These are phyloP conservation scores for Ferdinandea cuprea DNA, from an alignment of 2,888 invertebrate species.

Conservation along the genomic window DNA sequence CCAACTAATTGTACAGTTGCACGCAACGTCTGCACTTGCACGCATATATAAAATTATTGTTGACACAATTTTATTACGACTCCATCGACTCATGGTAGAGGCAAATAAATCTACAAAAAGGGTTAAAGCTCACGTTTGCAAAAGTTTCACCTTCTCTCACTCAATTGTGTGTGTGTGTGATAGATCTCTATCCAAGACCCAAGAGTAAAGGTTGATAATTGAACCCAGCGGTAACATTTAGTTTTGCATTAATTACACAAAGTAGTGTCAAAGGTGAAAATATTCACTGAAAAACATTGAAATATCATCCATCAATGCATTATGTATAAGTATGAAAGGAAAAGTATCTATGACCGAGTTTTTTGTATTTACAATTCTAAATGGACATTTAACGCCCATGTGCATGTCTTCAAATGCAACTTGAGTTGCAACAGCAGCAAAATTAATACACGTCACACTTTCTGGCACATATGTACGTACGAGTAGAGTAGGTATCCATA, in stretches of 20 bases:
- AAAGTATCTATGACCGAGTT: not conserved
- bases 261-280: not conserved
- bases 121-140: too few relatives aligned
- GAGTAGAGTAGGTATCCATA: too few relatives aligned
- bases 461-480: not conserved
- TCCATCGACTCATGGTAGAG: not conserved
- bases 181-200: too few relatives aligned
- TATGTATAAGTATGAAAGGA: not conserved
- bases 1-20: conserved; percentile 21
- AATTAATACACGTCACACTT: not conserved
- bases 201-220: too few relatives aligned
- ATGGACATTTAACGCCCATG: conserved; percentile 18
- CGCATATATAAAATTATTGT: conserved; percentile 27
- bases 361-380: conserved; percentile 3
- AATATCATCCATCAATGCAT: not conserved
- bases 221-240: too few relatives aligned
- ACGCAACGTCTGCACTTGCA: conserved; percentile 36
- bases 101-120: too few relatives aligned
- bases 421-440: conserved; percentile 13
- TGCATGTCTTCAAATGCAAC: conserved; percentile 17
- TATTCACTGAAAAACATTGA: not conserved
- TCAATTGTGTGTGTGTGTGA: too few relatives aligned
- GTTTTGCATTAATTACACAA: not conserved
- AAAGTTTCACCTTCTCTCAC: too few relatives aligned
- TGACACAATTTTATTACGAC: conserved; percentile 16